Evolutionary conservation across 2,888 invertebrate genomes (phyloP).

Genomic region (Drosophila recens): DNA sequence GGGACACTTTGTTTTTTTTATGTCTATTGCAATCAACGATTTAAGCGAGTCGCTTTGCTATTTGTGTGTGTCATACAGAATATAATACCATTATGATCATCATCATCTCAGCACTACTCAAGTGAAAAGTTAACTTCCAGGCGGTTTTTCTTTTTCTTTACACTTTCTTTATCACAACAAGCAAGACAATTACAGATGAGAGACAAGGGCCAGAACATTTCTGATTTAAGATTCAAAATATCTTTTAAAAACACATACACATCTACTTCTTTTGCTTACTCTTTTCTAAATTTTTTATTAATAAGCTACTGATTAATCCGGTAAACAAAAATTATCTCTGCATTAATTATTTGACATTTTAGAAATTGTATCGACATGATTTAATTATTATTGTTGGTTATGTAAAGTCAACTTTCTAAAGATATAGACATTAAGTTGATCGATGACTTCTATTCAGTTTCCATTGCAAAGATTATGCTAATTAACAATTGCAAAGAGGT

Average conservation of each 20-base stretch:
- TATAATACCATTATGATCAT: conserved; percentile 24
- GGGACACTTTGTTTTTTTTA: conserved; percentile 44
- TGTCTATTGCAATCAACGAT: conserved; percentile 39
- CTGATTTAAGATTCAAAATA: background rate
- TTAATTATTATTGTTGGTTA: too few relatives aligned
- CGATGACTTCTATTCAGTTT: too few relatives aligned
- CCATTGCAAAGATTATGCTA: too few relatives aligned
- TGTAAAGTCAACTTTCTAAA: too few relatives aligned
- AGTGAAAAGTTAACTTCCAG: conserved; percentile 1
- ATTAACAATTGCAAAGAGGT: too few relatives aligned
- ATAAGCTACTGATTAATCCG: too few relatives aligned
- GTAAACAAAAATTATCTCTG: too few relatives aligned
- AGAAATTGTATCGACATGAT: too few relatives aligned
- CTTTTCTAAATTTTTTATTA: too few relatives aligned
- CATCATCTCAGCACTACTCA: conserved; percentile 10
- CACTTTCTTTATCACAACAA: background rate
- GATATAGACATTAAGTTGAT: too few relatives aligned
- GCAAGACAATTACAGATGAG: background rate
- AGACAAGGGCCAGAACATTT: background rate
- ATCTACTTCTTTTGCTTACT: too few relatives aligned
- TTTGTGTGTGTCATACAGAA: conserved; percentile 10
- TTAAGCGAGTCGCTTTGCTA: conserved; percentile 22
- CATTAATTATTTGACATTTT: too few relatives aligned
- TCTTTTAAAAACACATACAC: background rate
- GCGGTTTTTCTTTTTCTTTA: background rate